Conservation (phyloP, 1,140 invertebrate species). For the Amyelois transitella region DNA sequence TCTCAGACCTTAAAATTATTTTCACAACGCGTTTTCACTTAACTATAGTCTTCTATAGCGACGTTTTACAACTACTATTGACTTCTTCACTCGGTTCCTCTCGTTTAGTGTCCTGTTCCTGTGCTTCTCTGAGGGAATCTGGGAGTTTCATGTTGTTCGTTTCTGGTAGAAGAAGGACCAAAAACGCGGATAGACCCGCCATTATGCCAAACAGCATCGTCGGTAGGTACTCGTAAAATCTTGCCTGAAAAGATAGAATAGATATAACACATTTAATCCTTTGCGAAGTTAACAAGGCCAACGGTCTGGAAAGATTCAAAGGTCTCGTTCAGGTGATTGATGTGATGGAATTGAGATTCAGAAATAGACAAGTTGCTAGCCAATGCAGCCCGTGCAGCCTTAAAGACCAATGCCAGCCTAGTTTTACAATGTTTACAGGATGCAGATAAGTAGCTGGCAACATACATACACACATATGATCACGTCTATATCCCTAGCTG, state of each 20-base stretch:
- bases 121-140: constrained; percentile 79
- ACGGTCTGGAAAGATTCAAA: too few relatives aligned
- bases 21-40: neutral
- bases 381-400: too few relatives aligned
- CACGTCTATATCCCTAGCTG: too few relatives aligned
- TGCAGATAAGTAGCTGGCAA: too few relatives aligned
- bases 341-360: too few relatives aligned
- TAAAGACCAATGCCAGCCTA: too few relatives aligned
- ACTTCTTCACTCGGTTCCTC: constrained; percentile 27
- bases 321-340: too few relatives aligned
- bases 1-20: neutral
- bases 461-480: too few relatives aligned
- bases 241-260: constrained; percentile 34
- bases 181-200: constrained; percentile 76
- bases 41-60: neutral
- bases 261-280: neutral
- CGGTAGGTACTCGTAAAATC: constrained; percentile 75
- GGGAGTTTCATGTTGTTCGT: constrained; percentile 79
- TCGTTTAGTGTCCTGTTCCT: constrained; percentile 58
- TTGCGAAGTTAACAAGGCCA: too few relatives aligned
- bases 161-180: constrained; percentile 80
- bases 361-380: too few relatives aligned
- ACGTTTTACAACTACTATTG: constrained; percentile 10
- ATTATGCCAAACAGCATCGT: constrained; percentile 82
- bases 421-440: too few relatives aligned